Conservation (phyloP, 2,888 invertebrate genomes). For the Lycaena phlaeas region DNA sequence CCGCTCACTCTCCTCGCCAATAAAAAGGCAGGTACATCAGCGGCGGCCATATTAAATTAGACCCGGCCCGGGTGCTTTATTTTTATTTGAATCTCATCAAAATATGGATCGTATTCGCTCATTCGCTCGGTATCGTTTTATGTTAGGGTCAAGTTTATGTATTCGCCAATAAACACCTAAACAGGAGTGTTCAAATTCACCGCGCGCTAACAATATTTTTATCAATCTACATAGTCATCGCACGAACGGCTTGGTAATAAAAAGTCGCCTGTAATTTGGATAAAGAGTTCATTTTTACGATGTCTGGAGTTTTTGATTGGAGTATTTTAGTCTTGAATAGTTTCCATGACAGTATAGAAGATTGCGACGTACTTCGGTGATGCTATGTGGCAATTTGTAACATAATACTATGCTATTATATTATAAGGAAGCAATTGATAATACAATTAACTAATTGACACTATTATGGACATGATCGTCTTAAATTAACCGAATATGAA, state of each 20-base stretch:
- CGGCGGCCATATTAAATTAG: constrained; percentile 67
- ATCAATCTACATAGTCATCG: not conserved
- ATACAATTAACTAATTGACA: too few species aligned
- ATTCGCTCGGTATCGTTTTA: constrained; percentile 49
- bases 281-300: constrained; percentile 51
- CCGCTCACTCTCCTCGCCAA: constrained; percentile 53
- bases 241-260: constrained; percentile 29
- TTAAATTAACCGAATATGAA: too few species aligned
- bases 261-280: constrained; percentile 54
- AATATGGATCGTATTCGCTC: constrained; percentile 61
- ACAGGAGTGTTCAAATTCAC: constrained; percentile 41
- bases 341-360: constrained; percentile 60
- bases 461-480: too few species aligned
- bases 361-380: constrained; percentile 37
- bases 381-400: constrained; percentile 25
- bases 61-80: constrained; percentile 56
- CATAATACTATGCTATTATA: not conserved
- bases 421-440: too few species aligned
- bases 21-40: constrained; percentile 60
- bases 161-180: constrained; percentile 63
- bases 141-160: constrained; percentile 65
- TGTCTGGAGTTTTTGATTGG: constrained; percentile 41
- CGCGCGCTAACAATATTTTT: not conserved
- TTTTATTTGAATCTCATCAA: constrained; percentile 70
- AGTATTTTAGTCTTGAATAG: constrained; percentile 38